Evolutionary conservation across 1,140 invertebrate genomes (phyloP), one percentile per base, ranked within the genome.

Genomic region (Ganaspis sp.): DNA sequence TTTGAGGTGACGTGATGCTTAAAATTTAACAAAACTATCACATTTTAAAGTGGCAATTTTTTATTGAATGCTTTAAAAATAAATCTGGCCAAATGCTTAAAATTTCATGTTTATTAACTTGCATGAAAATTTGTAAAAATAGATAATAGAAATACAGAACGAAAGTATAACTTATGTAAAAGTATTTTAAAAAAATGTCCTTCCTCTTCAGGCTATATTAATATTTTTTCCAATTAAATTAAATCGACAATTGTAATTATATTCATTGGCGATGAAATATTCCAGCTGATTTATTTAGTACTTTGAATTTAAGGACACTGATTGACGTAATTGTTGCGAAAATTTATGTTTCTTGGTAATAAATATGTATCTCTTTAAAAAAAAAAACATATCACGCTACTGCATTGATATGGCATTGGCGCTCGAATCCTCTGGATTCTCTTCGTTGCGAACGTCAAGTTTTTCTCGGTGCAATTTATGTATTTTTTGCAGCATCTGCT

Each of bases 381-480:
- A 64, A 1, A 6, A 29, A 29, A 21, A 64, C 58, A 64, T 64
- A 64, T 64, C 58, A 64, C 23, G 54, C 21, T 19, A 54, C 17
- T 58, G 19, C 12, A 29, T 64, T 26, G 23, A 64, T 64, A 29
- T 29, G 58, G 6, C 2, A 29, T 4, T 64, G 26, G 58, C 26
- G 58, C 58, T 49, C 15, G 45, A 49, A 49, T 49, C 58, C 58
- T 64, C 58, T 64, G 17, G 58, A 26, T 12, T 29, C 6, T 64
- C 23, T 26, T 64, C 58, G 1, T 15, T 34, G 58, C 58, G 58
- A 64, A 64, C 58, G 58, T 26, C 15, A 64, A 64, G 15, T 29
- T 64, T 29, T 29, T 29, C 15, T 64, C n/a, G 21, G 58, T 64
- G 58, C 58, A 64, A 64, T 64, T 64, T 64, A 6, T 64, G 58